Base-by-base conservation (phyloP, 2,113 vertebrate species). In the Chaetodon trifascialis region DNA sequence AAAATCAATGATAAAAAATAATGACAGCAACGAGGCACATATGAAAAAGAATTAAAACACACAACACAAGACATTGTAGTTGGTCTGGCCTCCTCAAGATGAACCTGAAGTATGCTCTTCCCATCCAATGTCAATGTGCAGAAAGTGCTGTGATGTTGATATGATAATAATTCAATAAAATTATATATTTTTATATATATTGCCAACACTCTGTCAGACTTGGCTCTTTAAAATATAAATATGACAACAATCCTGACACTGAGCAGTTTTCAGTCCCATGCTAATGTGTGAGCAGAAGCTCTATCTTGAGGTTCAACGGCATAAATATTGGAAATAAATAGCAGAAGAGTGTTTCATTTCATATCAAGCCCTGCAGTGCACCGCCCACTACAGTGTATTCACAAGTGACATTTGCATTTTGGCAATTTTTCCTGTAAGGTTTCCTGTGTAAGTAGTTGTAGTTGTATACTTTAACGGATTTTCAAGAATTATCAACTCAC, bases 171-270 rank as follows among this genome's bases (percentile, higher is more conserved):
- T 15, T 15, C 15, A 47, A 15, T 47, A 47, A 3, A 47, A 15
- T 14, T 15, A 47, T 47, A 12, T 16, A 14, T 16, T 49, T n/a
- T n/a, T n/a, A n/a, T n/a, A n/a, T n/a, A n/a, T n/a, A n/a, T n/a
- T 44, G 16, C 44, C 0, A 8, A 70, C 36, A 54, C 68, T 60
- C 30, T 19, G 42, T 56, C 49, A 16, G 49, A 38, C 3, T 25
- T 69, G 46, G 11, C n/a, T 44, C 44, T 76, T 25, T 55, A 19
- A 59, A 71, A 46, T 62, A 62, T 65, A 80, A 56, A 15, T 23
- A 23, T 42, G 49, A 49, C 25, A 54, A 49, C 36, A 59, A 47
- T 56, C 19, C 52, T 72, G 73, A 63, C 76, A 51, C 34, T 52
- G n/a, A 69, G 23, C 17, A 47, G n/a, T n/a, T 80, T 54, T 38